Base-by-base conservation (phyloP, 2,888 invertebrate species). In the Andrena fulva region DNA sequence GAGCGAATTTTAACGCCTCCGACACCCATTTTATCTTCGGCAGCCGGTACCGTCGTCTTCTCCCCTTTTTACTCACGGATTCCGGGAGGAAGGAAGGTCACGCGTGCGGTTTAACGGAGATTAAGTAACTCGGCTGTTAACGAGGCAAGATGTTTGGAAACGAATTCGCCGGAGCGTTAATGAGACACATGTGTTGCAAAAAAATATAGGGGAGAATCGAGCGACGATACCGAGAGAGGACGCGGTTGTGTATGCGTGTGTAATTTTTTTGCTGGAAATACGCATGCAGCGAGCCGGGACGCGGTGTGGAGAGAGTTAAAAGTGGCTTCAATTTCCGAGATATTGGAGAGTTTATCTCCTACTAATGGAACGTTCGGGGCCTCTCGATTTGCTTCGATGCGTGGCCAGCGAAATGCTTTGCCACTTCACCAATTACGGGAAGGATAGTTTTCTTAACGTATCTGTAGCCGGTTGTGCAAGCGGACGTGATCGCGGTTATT, bases 141-240 rank as follows among this genome's bases (percentile, higher is more conserved):
- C 79, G 72, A 80, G 64, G 56, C 80, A 59, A 79, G 62, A 72
- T 68, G 80, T 80, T 80, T 68, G 80, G 80, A 80, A 80, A 79
- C 72, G 80, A 79, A 80, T 80, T 80, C 79, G 79, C 80, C 56
- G 62, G 72, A 20, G 56, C 80, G 80, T 79, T 72, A 79, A 79
- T 79, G 79, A 80, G 59, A 73, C 80, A 80, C 68, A 79, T 80
- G 80, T 79, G 80, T 50, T 67, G 73, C 80, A 72, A 80, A 80
- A 80, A 80, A 79, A 72, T 42, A 42, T 80, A 72, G 63, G 79
- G 79, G 79, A 79, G 80, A 80, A 79, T 80, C 79, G 64, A 63
- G 33, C 33, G 68, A 59, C 72, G 80, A 72, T 72, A 56, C 62
- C 33, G 60, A 42, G 52, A n/a, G n/a, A 29, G 20, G 71, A 63